Conservation (phyloP, 2,888 invertebrate species). For the Drosophila colorata region DNA sequence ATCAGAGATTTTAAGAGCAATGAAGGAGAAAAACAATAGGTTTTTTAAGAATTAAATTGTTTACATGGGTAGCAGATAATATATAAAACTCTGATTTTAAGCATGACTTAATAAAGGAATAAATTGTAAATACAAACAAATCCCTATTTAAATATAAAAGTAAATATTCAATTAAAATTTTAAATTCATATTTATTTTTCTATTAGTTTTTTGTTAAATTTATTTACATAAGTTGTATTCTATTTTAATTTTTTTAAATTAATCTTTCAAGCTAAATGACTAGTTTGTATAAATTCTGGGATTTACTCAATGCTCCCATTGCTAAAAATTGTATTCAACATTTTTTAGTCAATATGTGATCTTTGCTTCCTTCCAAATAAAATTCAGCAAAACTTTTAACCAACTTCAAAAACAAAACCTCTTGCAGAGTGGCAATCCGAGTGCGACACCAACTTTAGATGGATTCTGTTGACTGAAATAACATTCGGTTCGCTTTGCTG, state of each 20-base stretch:
- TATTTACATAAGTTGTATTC: no score
- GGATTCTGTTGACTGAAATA: slow-evolving; percentile 5
- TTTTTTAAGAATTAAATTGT: neutral
- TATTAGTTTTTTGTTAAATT: no score
- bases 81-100: no score
- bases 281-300: no score
- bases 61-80: no score
- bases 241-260: no score
- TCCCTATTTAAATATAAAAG: no score
- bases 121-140: no score
- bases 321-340: neutral
- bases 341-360: neutral
- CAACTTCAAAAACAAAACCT: neutral
- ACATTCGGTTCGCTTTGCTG: slow-evolving; percentile 18
- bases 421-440: neutral
- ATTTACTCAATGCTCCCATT: neutral
- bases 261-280: no score
- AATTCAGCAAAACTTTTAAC: neutral
- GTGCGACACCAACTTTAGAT: slow-evolving; percentile 12
- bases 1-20: neutral
- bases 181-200: no score
- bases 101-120: no score
- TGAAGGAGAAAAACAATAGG: neutral
- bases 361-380: slow-evolving; percentile 8
- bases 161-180: no score